These are phyloP conservation scores for Emys orbicularis DNA, from an alignment of 2,797 vertebrate species.

Conservation along the genomic window DNA sequence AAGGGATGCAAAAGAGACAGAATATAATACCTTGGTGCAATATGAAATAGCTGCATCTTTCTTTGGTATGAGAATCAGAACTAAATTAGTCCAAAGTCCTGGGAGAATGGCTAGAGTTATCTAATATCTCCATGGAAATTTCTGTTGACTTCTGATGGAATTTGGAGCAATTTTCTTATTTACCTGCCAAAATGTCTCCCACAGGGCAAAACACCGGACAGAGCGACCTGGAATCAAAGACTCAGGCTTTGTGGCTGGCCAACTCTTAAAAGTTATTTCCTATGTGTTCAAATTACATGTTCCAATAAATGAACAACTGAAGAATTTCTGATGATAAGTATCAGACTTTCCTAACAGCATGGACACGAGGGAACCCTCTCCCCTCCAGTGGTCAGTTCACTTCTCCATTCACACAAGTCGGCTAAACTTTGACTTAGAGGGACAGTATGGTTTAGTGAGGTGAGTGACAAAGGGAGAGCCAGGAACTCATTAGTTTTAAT, in stretches of 20 bases:
- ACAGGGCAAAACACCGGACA: not conserved
- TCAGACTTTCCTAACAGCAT: not conserved
- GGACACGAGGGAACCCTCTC: not conserved
- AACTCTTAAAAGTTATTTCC: not conserved
- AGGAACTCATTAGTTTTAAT: not conserved
- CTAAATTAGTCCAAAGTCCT: not conserved
- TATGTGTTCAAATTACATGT: not conserved
- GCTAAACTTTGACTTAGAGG: not conserved
- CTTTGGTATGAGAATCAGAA: not conserved
- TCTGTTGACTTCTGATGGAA: not conserved
- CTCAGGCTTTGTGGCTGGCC: not conserved
- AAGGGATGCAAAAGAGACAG: not conserved
- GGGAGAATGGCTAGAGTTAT: not conserved
- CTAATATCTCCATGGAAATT: not conserved
- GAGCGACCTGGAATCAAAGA: not conserved
- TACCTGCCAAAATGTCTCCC: not conserved
- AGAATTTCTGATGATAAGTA: not conserved
- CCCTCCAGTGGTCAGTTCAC: not conserved
- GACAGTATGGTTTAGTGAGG: not conserved
- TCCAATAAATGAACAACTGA: not conserved
- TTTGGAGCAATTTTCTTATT: not conserved
- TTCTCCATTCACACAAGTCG: not conserved
- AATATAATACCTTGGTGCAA: not conserved
- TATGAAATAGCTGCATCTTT: not conserved
- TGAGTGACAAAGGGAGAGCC: not conserved